These are phyloP conservation scores for Brachyhypopomus gauderio DNA, from an alignment of 2,113 vertebrate genomes.

Conservation along the genomic window DNA sequence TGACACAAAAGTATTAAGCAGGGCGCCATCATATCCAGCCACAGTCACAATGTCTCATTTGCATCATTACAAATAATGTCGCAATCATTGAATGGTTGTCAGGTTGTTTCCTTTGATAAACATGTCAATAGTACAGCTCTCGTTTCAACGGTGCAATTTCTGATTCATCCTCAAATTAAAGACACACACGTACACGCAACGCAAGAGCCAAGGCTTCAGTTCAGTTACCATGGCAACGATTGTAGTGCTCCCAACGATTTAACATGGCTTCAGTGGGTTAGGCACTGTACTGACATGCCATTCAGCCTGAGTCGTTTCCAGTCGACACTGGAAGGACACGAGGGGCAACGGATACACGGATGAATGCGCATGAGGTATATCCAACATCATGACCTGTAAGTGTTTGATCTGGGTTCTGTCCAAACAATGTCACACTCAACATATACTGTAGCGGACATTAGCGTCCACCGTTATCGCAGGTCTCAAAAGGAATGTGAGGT, in stretches of 20 bases:
- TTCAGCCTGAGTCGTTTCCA: slow-evolving; percentile 46
- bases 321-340: slow-evolving; percentile 25
- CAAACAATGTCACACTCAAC: neutral
- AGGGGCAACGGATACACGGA: slow-evolving; percentile 12
- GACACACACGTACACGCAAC: slow-evolving; percentile 13
- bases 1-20: neutral
- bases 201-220: slow-evolving; percentile 29
- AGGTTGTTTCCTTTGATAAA: neutral
- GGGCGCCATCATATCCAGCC: neutral
- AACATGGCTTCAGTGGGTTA: slow-evolving; percentile 33
- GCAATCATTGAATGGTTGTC: neutral
- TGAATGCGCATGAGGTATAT: slow-evolving; percentile 17
- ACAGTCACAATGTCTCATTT: neutral
- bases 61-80: neutral
- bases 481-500: neutral
- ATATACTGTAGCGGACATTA: neutral
- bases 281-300: slow-evolving; percentile 34
- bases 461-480: neutral
- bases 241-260: slow-evolving; percentile 29
- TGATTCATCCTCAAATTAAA: slow-evolving; percentile 24
- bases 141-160: slow-evolving; percentile 13
- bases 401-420: neutral
- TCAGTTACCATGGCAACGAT: slow-evolving; percentile 39
- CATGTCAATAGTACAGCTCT: neutral
- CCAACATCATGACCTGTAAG: neutral